Base-by-base conservation (phyloP, 2,888 invertebrate species). In the Lingula anatina region DNA sequence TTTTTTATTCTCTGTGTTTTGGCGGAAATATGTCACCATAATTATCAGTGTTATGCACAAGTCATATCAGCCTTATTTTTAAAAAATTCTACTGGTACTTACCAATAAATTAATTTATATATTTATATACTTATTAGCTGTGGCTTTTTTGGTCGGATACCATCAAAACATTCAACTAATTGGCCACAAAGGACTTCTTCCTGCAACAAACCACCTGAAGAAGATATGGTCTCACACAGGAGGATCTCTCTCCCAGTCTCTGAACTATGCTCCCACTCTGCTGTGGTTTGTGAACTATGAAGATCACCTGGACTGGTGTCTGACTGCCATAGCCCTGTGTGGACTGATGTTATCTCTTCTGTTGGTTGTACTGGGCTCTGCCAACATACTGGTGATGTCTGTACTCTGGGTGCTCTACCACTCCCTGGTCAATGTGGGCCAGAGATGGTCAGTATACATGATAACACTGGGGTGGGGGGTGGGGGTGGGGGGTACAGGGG, bases 351-450 rank as follows among this genome's bases (percentile, higher is more conserved):
- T 76, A 40, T 69, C 77, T 5, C 44, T 49, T 0, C 57, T 69
- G 42, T 57, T 78, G 5, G 50, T 76, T 5, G 23, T 76, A 5
- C 57, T 57, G 40, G 77, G 77, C 12, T 65, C 68, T 31, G 74
- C 75, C 5, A 78, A 77, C 57, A 69, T 74, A 61, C 52, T 71
- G 12, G 57, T 73, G 25, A 69, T 78, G 70, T 36, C 70, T 9
- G 20, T 56, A 2, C 57, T 78, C n/a, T 78, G 77, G 77, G 46
- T 68, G 12, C 60, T 76, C 2, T 78, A 78, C 54, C 76, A 77
- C 50, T 76, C 76, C 23, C 55, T 78, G n/a, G 74, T 73, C n/a
- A 75, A 73, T 54, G 66, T 74, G 42, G 73, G 73, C 23, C 71
- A 72, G 47, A 57, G 62, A 52, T 73, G 73, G 73, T 71, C 53